Conservation (phyloP, 2,113 vertebrate species). For the Thryonomys swinderianus region DNA sequence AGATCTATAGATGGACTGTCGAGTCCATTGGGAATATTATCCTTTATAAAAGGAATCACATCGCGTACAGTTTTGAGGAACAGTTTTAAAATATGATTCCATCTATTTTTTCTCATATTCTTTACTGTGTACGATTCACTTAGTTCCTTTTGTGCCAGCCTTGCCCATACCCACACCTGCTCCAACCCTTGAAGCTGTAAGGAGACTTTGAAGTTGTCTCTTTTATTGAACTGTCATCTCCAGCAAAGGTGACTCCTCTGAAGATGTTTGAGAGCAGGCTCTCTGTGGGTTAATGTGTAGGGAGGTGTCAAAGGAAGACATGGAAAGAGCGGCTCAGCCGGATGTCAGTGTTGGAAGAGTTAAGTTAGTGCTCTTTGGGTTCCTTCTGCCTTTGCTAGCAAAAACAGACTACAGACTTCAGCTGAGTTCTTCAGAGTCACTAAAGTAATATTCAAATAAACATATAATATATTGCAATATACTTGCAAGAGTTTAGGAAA, state of each 20-base stretch:
- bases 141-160: slow-evolving; percentile 25
- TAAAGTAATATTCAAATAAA: not conserved
- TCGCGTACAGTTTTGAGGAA: not conserved
- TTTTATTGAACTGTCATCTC: not conserved
- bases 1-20: not conserved
- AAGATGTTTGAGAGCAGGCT: not conserved
- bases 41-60: not conserved
- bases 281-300: not conserved
- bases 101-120: slow-evolving; percentile 9
- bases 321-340: not conserved
- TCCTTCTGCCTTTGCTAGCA: not conserved
- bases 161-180: not conserved
- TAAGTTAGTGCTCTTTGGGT: not conserved
- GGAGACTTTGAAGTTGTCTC: not conserved
- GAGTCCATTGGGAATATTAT: not conserved
- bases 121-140: not conserved
- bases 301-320: not conserved
- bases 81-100: not conserved
- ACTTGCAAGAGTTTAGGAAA: not conserved
- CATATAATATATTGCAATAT: not conserved
- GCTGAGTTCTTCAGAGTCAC: not conserved
- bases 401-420: not conserved
- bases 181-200: not conserved
- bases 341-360: not conserved
- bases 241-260: not conserved